These are phyloP conservation scores for Percina caprodes DNA, from an alignment of 2,113 vertebrate genomes.

Conservation along the genomic window DNA sequence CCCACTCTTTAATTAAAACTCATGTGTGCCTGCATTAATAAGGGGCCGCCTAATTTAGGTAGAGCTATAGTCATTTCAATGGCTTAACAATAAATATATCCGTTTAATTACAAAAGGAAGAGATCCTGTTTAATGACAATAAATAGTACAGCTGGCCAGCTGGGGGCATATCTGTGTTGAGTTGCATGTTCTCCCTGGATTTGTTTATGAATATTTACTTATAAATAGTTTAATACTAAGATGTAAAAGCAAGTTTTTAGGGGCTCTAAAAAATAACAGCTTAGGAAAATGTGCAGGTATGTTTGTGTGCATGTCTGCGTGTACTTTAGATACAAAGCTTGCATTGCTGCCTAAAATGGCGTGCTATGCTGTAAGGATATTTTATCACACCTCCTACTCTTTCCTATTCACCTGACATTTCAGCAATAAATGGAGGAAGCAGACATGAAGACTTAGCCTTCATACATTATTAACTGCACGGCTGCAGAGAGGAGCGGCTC, in stretches of 20 bases:
- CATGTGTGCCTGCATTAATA: constrained; percentile 66
- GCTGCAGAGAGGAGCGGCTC: constrained; percentile 26
- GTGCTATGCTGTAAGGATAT: constrained; percentile 17
- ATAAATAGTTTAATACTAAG: too few species aligned
- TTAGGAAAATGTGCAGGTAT: neutral
- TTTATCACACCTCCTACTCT: constrained; percentile 52
- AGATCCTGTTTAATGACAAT: constrained; percentile 25
- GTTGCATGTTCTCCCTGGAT: neutral
- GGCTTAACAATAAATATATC: neutral
- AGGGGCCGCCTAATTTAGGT: constrained; percentile 51
- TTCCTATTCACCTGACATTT: constrained; percentile 74
- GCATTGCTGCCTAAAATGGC: constrained; percentile 11
- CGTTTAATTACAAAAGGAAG: constrained; percentile 30
- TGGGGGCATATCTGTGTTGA: neutral
- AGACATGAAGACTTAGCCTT: constrained; percentile 64
- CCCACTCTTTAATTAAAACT: constrained; percentile 58
- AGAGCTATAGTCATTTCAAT: constrained; percentile 32
- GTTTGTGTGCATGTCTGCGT: neutral
- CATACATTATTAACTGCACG: constrained; percentile 76
- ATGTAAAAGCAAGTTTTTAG: too few species aligned
- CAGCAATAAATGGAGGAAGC: constrained; percentile 62
- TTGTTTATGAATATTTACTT: too few species aligned
- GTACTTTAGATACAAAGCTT: neutral
- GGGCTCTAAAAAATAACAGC: neutral
- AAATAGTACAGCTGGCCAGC: neutral